phyloP scores from a whole-genome alignment of 2,797 vertebrate genomes.

The Babyrousa celebensis region DNA sequence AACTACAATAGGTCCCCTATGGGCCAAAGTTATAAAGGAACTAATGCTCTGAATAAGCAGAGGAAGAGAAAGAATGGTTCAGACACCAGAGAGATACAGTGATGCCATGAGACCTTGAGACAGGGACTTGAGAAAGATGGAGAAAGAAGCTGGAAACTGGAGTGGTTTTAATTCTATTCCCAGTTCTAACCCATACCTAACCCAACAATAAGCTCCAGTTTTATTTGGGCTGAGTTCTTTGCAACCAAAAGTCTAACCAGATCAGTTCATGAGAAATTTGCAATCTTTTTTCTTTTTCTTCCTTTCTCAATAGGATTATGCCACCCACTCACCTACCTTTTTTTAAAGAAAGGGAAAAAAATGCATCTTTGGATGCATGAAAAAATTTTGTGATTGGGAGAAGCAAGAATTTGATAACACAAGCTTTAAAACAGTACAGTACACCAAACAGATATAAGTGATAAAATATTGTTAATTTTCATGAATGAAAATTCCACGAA shows the following conservation, averaged over 20 bases:
- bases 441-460: neutral
- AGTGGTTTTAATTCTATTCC: neutral
- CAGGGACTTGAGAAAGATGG: neutral
- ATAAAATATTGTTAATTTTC: slow-evolving; percentile 51
- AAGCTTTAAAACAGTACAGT: neutral
- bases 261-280: neutral
- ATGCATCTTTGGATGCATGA: neutral
- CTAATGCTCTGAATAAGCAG: neutral
- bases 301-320: slow-evolving; percentile 51
- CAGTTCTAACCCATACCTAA: neutral
- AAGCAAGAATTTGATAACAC: slow-evolving; percentile 46
- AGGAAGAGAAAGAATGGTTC: slow-evolving; percentile 47
- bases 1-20: neutral
- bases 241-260: slow-evolving; percentile 43
- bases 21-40: neutral
- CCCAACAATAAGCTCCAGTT: neutral
- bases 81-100: neutral
- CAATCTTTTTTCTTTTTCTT: neutral
- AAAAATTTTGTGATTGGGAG: neutral
- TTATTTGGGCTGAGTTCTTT: slow-evolving; percentile 53
- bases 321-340: neutral
- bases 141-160: neutral
- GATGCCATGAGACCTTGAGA: neutral
- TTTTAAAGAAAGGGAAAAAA: neutral
- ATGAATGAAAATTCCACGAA: slow-evolving; percentile 39